These are phyloP conservation scores for Drosophila mayaguana DNA, from an alignment of 2,888 invertebrate genomes.

Conservation along the genomic window DNA sequence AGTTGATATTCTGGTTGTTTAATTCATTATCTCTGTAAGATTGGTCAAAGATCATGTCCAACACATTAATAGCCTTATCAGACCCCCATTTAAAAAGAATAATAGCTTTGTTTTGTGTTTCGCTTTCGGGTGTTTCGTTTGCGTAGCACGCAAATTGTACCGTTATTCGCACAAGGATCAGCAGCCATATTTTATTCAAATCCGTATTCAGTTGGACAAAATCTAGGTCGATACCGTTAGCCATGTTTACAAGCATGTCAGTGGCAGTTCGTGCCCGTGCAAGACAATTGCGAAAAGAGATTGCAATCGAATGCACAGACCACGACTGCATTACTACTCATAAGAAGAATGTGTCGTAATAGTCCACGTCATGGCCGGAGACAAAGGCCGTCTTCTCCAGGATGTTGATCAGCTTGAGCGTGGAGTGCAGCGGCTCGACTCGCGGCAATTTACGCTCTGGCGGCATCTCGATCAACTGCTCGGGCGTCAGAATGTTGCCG, in stretches of 20 bases:
- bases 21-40: background rate
- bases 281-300: slow-evolving; percentile 26
- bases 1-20: background rate
- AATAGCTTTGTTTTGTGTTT: slow-evolving; percentile 22
- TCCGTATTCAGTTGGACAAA: slow-evolving; percentile 32
- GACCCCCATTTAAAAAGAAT: background rate
- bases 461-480: slow-evolving; percentile 56
- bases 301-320: slow-evolving; percentile 39
- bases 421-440: slow-evolving; percentile 71
- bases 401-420: slow-evolving; percentile 81
- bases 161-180: slow-evolving; percentile 42
- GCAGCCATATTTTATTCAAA: slow-evolving; percentile 59
- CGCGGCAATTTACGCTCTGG: slow-evolving; percentile 53
- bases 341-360: slow-evolving; percentile 82
- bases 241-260: slow-evolving; percentile 27
- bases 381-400: slow-evolving; percentile 81
- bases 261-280: slow-evolving; percentile 49
- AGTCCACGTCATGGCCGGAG: slow-evolving; percentile 84
- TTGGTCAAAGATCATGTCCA: background rate
- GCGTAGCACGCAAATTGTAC: slow-evolving; percentile 36
- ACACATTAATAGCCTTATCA: background rate
- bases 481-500: slow-evolving; percentile 71
- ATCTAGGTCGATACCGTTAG: slow-evolving; percentile 33
- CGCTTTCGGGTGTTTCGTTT: slow-evolving; percentile 37
- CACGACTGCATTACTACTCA: slow-evolving; percentile 74